These are phyloP conservation scores for Cephus runcator DNA, from an alignment of 2,888 invertebrate genomes.

Conservation along the genomic window DNA sequence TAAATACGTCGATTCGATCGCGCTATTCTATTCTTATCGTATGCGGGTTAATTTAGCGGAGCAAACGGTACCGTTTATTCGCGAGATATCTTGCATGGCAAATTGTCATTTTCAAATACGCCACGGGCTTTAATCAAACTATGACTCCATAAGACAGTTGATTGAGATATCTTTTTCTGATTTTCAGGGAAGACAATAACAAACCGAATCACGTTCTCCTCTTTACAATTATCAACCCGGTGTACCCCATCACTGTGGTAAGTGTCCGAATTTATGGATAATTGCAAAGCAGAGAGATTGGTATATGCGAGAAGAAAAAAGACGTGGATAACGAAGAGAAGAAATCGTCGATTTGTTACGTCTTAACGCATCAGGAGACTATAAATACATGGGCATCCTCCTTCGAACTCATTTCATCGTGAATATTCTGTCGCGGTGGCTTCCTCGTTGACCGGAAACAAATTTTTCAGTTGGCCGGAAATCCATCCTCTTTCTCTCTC, in stretches of 20 bases:
- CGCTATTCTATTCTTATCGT: neutral
- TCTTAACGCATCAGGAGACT: neutral
- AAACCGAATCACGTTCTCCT: conserved; percentile 96
- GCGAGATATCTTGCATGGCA: neutral
- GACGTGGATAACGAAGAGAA: neutral
- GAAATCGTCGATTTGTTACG: neutral
- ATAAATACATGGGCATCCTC: neutral
- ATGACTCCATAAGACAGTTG: neutral
- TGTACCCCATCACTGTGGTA: conserved; percentile 99
- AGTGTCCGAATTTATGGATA: conserved; percentile 67
- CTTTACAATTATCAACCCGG: conserved; percentile 97
- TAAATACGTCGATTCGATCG: neutral
- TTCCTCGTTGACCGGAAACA: too few species aligned
- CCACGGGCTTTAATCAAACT: neutral
- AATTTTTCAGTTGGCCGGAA: too few species aligned
- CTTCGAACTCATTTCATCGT: neutral
- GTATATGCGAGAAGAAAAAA: neutral
- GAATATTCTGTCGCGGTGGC: too few species aligned
- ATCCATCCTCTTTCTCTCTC: neutral
- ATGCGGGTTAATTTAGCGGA: neutral
- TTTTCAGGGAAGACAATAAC: conserved; percentile 78
- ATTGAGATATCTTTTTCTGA: neutral
- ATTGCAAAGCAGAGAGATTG: neutral
- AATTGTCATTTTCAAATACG: neutral
- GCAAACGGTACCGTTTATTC: neutral